These are phyloP conservation scores for Labeo rohita DNA, from an alignment of 2,113 vertebrate genomes.

Conservation along the genomic window DNA sequence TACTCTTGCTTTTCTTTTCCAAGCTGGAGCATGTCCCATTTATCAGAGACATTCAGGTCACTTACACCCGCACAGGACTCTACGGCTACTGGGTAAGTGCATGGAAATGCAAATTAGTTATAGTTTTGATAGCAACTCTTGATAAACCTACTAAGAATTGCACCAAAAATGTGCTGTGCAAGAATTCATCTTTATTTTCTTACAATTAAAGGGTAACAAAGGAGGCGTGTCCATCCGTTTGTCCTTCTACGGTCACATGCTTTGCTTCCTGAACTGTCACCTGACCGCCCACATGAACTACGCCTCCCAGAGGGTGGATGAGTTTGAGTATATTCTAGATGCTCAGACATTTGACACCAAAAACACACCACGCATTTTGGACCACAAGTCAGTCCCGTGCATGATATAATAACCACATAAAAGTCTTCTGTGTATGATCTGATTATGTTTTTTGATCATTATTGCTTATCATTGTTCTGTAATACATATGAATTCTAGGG, in stretches of 20 bases:
- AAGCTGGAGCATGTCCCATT: constrained; percentile 86
- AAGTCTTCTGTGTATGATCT: neutral
- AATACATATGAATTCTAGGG: constrained; percentile 65
- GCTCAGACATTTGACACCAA: constrained; percentile 80
- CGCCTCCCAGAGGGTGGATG: constrained; percentile 84
- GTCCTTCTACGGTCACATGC: constrained; percentile 85
- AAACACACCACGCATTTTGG: constrained; percentile 74
- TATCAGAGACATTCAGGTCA: constrained; percentile 82
- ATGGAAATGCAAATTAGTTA: neutral
- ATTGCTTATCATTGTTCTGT: neutral
- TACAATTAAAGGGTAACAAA: constrained; percentile 90
- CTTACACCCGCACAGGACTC: constrained; percentile 90
- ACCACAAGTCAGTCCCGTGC: constrained; percentile 85
- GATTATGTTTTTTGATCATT: neutral
- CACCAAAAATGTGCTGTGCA: neutral
- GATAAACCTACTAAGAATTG: no score
- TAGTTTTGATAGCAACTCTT: neutral
- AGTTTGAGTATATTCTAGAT: constrained; percentile 90
- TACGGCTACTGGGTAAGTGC: constrained; percentile 91
- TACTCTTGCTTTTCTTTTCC: constrained; percentile 88
- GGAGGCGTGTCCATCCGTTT: constrained; percentile 86
- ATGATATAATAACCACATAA: neutral
- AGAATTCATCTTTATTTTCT: neutral
- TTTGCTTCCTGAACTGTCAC: constrained; percentile 97
- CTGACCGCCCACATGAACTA: constrained; percentile 90